A percentile compares a stretch with the other conserved stretches of the same genome.
phyloP scores from a whole-genome alignment of 1,140 invertebrate species.

The Ips typographus region DNA sequence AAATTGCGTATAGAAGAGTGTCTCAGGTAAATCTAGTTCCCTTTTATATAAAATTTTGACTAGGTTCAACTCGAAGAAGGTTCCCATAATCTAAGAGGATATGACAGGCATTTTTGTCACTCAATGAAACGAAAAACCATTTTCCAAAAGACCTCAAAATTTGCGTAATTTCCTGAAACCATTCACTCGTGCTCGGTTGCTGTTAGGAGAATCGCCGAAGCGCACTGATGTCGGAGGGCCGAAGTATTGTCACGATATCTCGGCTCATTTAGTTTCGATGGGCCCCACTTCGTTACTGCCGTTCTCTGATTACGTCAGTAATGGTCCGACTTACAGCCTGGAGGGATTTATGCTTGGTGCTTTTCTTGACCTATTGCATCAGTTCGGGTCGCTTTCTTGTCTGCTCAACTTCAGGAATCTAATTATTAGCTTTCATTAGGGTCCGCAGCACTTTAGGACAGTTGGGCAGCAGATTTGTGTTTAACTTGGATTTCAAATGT shows the following conservation, averaged over 20 bases:
- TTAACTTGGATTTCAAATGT: no score
- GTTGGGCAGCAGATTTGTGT: no score
- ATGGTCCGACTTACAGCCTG: constrained; percentile 13
- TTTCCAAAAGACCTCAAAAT: background rate
- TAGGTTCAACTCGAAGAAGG: no score
- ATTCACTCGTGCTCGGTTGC: no score
- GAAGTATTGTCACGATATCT: constrained; percentile 23
- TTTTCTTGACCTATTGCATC: constrained; percentile 14
- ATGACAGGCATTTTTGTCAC: no score
- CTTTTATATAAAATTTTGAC: no score
- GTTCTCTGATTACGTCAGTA: constrained; percentile 14
- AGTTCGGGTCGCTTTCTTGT: background rate
- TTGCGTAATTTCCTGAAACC: constrained; percentile 4
- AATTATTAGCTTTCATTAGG: no score
- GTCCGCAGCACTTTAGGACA: no score
- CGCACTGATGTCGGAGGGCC: constrained; percentile 12
- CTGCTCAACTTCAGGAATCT: no score
- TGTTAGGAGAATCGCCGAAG: constrained; percentile 4
- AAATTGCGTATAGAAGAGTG: background rate
- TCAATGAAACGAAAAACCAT: no score
- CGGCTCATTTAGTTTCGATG: constrained; percentile 26
- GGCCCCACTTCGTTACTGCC: constrained; percentile 20
- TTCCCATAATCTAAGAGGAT: no score
- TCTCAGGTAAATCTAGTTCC: background rate
- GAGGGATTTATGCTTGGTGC: constrained; percentile 17